Evolutionary conservation across 2,797 vertebrate species (phyloP).

Genomic region (Propithecus perrieri): DNA sequence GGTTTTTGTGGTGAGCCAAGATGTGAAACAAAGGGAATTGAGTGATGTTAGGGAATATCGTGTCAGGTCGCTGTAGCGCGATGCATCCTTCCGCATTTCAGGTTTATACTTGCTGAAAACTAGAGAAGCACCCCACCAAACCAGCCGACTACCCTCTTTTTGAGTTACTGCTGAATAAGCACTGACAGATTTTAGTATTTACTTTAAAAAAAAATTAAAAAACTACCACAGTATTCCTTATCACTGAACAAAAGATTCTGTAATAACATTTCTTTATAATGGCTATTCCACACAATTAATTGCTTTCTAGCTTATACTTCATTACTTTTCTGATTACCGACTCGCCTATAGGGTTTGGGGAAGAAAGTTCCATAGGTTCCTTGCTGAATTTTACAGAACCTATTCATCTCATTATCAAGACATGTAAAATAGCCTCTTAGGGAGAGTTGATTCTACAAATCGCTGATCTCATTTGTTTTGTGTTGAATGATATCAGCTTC

Average conservation of each 20-base stretch:
- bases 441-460: neutral
- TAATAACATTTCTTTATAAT: neutral
- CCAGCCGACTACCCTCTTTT: neutral
- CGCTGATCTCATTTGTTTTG: neutral
- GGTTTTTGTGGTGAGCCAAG: neutral
- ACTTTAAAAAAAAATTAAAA: neutral
- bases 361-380: neutral
- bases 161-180: neutral
- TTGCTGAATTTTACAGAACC: neutral
- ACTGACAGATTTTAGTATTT: neutral
- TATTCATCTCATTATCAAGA: conserved; percentile 13
- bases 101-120: neutral
- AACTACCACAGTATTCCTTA: neutral
- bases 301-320: neutral
- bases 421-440: neutral
- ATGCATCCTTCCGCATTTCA: neutral
- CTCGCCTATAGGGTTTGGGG: neutral
- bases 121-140: neutral
- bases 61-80: neutral
- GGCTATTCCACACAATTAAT: neutral
- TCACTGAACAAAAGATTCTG: neutral
- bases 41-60: neutral
- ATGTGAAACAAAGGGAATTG: neutral
- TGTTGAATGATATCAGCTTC: conserved; percentile 36
- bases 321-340: conserved; percentile 6